phyloP scores from a whole-genome alignment of 2,888 invertebrate species.

The Drosophila anceps region DNA sequence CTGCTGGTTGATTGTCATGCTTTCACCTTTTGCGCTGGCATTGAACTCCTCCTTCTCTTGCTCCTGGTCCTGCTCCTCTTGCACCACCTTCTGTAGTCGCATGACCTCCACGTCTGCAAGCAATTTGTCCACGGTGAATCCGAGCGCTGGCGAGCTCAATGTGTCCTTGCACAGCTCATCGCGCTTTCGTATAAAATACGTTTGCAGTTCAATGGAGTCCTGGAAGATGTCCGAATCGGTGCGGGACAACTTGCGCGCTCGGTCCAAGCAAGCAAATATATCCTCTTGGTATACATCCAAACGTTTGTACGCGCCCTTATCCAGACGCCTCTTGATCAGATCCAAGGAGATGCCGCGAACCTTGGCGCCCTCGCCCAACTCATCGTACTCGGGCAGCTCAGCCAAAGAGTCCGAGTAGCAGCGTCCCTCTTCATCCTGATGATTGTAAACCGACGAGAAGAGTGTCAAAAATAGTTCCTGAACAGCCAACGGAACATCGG shows the following conservation, averaged over 20 bases:
- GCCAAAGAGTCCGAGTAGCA: conserved; percentile 98
- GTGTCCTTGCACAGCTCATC: conserved; percentile 91
- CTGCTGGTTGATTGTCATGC: conserved; percentile 91
- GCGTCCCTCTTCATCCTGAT: conserved; percentile 98
- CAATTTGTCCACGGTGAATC: conserved; percentile 92
- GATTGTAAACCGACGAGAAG: conserved; percentile 97
- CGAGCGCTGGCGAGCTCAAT: conserved; percentile 94
- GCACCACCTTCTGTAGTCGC: conserved; percentile 91
- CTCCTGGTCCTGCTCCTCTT: conserved; percentile 93
- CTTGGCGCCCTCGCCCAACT: conserved; percentile 87
- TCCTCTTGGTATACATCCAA: conserved; percentile 98
- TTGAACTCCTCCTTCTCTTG: conserved; percentile 85
- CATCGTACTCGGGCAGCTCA: conserved; percentile 95
- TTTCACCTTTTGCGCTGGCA: conserved; percentile 86
- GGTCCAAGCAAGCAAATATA: conserved; percentile 96
- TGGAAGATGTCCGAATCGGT: conserved; percentile 98
- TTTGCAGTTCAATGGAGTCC: conserved; percentile 96
- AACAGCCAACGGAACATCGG: conserved; percentile 95
- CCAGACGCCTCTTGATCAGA: conserved; percentile 95
- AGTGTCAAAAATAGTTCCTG: conserved; percentile 96
- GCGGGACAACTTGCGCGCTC: conserved; percentile 94
- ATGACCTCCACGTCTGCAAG: conserved; percentile 90
- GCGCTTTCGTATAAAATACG: conserved; percentile 93
- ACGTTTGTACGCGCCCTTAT: conserved; percentile 95
- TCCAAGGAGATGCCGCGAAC: conserved; percentile 95